Evolutionary conservation across 2,888 invertebrate species (phyloP).

Genomic region (Eumerus sabulonum): DNA sequence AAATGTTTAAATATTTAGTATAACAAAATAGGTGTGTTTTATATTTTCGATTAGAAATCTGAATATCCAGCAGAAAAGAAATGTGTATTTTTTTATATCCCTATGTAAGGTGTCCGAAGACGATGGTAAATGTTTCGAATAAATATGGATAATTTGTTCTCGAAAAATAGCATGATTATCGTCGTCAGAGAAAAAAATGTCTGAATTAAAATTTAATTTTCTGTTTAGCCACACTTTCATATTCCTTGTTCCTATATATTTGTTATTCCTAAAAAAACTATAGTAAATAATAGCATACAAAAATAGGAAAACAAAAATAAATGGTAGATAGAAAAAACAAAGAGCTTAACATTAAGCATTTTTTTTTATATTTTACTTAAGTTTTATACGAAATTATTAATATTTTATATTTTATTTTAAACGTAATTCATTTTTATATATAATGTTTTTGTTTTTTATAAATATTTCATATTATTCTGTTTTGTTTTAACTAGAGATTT

Average conservation of each 20-base stretch:
- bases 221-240: constrained; percentile 54
- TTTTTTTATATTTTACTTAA: constrained; percentile 73
- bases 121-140: constrained; percentile 16
- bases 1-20: constrained; percentile 8
- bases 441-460: constrained; percentile 54
- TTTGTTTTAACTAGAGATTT: constrained; percentile 70
- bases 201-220: too few relatives aligned
- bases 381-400: constrained; percentile 59
- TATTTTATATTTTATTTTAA: too few relatives aligned
- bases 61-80: too few relatives aligned
- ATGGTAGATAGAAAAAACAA: constrained; percentile 15
- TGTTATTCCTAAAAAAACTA: constrained; percentile 48
- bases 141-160: constrained; percentile 58
- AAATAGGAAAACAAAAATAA: constrained; percentile 9
- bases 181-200: not conserved
- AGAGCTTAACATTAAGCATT: constrained; percentile 12
- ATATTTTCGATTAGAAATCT: too few relatives aligned
- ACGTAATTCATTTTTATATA: constrained; percentile 69
- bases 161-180: constrained; percentile 50
- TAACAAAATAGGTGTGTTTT: constrained; percentile 2
- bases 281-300: not conserved
- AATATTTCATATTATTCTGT: constrained; percentile 65
- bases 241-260: constrained; percentile 42
- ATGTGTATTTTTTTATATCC: constrained; percentile 10
- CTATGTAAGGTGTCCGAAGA: not conserved